phyloP scores from a whole-genome alignment of 1,140 invertebrate genomes.

The Macrotrachela quadricornifera region DNA sequence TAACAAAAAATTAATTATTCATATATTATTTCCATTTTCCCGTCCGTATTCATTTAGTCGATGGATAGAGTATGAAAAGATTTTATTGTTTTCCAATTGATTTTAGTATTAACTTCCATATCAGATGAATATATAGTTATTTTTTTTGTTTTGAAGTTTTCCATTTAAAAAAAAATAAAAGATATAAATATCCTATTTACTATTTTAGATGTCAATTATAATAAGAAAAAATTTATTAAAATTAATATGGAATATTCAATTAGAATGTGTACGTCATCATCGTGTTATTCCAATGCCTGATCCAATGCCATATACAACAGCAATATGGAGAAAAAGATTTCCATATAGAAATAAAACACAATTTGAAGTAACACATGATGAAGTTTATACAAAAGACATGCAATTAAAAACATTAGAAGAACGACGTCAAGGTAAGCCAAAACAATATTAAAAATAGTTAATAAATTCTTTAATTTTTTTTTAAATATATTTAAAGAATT shows the following conservation, averaged over 20 bases:
- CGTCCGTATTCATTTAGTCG: no score
- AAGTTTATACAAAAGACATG: not conserved
- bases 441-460: not conserved
- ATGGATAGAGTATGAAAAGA: no score
- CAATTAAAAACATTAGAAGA: conserved; percentile 1
- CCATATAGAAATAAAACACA: not conserved
- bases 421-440: not conserved
- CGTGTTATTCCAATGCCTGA: not conserved
- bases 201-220: not conserved
- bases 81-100: no score
- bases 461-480: not conserved
- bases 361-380: conserved; percentile 2
- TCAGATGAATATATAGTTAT: no score
- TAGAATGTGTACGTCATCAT: not conserved
- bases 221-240: not conserved
- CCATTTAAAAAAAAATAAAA: not conserved
- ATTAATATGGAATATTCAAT: not conserved
- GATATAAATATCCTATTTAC: not conserved
- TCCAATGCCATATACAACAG: conserved; percentile 1
- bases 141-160: not conserved
- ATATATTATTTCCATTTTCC: no score
- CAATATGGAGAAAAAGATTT: conserved; percentile 4
- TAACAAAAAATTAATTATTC: no score
- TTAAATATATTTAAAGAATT: not conserved
- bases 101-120: no score